Percentiles rank a stretch among this genome's conserved stretches.
These are phyloP conservation scores for Calidris pygmaea DNA, from an alignment of 2,113 vertebrate species.

Conservation along the genomic window DNA sequence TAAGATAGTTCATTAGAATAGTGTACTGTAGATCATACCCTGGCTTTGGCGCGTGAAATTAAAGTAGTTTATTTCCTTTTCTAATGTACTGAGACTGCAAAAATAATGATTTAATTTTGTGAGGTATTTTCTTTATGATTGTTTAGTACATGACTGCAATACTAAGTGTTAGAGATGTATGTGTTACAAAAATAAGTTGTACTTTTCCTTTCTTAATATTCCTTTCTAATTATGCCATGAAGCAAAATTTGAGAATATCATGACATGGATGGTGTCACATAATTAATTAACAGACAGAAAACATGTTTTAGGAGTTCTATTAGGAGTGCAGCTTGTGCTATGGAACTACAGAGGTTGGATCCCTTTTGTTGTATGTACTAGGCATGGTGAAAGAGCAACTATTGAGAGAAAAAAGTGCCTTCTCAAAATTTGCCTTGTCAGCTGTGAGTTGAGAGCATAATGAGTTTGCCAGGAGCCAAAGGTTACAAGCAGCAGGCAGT, in stretches of 20 bases:
- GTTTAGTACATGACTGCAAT: neutral
- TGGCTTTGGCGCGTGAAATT: neutral
- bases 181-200: neutral
- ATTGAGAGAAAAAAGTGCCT: neutral
- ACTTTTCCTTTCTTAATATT: neutral
- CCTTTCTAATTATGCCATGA: neutral
- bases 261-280: neutral
- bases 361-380: neutral
- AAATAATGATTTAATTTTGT: neutral
- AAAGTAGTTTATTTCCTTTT: neutral
- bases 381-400: neutral
- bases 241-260: neutral
- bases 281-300: neutral
- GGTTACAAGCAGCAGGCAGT: neutral
- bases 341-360: neutral
- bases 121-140: neutral
- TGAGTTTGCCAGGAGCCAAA: neutral
- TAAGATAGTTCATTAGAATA: neutral
- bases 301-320: neutral
- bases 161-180: neutral
- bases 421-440: neutral
- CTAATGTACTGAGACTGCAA: neutral
- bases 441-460: neutral
- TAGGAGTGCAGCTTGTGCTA: neutral
- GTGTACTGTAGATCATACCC: neutral